Percentiles rank a stretch among this genome's conserved stretches.
phyloP scores from a whole-genome alignment of 2,113 vertebrate genomes.

The Campylomormyrus tamandua region DNA sequence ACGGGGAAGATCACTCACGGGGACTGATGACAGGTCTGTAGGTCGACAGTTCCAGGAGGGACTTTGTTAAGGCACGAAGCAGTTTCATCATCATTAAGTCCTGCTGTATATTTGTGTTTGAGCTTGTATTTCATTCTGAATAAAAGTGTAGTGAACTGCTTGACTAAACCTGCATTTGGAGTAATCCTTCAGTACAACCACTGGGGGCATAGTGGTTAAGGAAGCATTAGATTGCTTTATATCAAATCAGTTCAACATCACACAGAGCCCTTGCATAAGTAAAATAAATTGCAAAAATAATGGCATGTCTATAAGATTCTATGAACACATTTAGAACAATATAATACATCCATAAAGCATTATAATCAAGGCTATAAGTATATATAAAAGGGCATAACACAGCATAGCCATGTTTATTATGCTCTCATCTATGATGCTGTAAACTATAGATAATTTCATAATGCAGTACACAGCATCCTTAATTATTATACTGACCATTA shows the following conservation, averaged over 20 bases:
- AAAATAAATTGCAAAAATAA: background rate
- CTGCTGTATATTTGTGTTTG: background rate
- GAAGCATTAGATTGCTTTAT: background rate
- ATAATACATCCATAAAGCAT: background rate
- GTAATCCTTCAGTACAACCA: background rate
- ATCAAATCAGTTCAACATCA: background rate
- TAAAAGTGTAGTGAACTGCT: background rate
- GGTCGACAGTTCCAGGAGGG: background rate
- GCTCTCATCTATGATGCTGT: background rate
- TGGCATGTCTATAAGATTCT: background rate
- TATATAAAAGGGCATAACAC: background rate
- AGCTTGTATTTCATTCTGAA: background rate
- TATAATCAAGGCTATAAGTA: background rate
- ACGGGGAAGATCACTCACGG: background rate
- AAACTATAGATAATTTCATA: background rate
- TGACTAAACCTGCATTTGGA: background rate
- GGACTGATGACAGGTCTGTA: background rate
- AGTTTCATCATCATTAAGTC: background rate
- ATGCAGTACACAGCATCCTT: background rate
- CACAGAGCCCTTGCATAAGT: background rate
- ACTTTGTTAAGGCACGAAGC: background rate
- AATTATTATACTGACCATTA: background rate
- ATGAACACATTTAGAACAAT: background rate
- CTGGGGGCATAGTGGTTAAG: background rate
- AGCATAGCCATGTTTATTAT: background rate